Conservation (phyloP, 2,888 invertebrate genomes). For the Pseudococcus jackbeardsleyi region DNA sequence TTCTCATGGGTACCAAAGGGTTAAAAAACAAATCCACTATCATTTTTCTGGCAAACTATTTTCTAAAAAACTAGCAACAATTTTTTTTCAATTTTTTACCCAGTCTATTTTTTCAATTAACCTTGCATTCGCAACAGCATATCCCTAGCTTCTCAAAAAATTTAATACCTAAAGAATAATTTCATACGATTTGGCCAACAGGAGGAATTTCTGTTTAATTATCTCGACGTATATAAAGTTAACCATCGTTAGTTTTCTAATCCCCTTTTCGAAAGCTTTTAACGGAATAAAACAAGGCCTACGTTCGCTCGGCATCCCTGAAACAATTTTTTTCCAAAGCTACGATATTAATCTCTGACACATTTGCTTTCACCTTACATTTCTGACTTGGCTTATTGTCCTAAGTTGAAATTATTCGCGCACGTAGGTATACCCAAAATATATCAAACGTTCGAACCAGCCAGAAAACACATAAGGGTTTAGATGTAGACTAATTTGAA, state of each 20-base stretch:
- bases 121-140: too few relatives aligned
- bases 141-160: too few relatives aligned
- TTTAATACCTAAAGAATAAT: not conserved
- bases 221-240: not conserved
- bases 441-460: not conserved
- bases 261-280: not conserved
- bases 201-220: not conserved
- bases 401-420: not conserved
- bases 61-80: too few relatives aligned
- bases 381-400: not conserved
- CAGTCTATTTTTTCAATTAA: too few relatives aligned
- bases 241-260: not conserved
- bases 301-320: not conserved
- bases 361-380: not conserved
- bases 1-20: too few relatives aligned
- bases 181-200: not conserved
- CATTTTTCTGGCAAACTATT: too few relatives aligned
- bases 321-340: not conserved
- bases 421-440: not conserved
- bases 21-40: too few relatives aligned
- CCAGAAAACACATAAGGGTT: not conserved
- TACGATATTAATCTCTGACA: constrained; percentile 31
- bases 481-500: not conserved
- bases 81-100: too few relatives aligned
- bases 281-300: not conserved